Evolutionary conservation across 2,888 invertebrate species (phyloP).

Genomic region (Eupithecia vulgata): DNA sequence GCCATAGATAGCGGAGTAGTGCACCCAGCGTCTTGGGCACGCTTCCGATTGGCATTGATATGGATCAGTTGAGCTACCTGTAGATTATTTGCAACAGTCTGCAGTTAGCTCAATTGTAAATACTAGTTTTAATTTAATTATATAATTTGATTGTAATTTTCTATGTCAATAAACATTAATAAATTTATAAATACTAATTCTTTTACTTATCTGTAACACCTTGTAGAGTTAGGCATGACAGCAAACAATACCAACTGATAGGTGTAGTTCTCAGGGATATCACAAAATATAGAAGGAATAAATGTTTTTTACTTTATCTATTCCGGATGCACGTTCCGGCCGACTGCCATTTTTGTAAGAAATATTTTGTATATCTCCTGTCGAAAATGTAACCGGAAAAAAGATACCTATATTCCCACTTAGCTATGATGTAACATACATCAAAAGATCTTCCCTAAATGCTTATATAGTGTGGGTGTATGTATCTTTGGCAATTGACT

Average conservation of each 20-base stretch:
- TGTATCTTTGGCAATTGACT: constrained; percentile 17
- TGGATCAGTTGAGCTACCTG: too few relatives aligned
- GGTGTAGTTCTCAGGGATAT: not conserved
- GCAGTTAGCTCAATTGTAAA: too few relatives aligned
- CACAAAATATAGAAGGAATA: not conserved
- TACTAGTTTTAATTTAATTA: too few relatives aligned
- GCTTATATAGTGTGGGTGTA: not conserved
- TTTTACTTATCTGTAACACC: too few relatives aligned
- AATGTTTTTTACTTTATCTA: not conserved
- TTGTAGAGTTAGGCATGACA: too few relatives aligned
- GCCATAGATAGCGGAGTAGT: too few relatives aligned
- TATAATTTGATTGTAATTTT: too few relatives aligned
- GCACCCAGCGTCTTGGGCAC: too few relatives aligned
- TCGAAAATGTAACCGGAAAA: not conserved
- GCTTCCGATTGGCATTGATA: too few relatives aligned
- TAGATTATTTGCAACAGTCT: too few relatives aligned
- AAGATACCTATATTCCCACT: not conserved
- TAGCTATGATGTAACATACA: not conserved
- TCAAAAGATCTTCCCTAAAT: constrained; percentile 4
- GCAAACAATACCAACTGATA: not conserved
- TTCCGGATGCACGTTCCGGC: not conserved
- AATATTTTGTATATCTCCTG: not conserved
- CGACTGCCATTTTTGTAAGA: not conserved
- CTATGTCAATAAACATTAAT: too few relatives aligned
- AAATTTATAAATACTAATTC: too few relatives aligned